phyloP scores from a whole-genome alignment of 2,113 vertebrate species.

The Hippolais icterina region DNA sequence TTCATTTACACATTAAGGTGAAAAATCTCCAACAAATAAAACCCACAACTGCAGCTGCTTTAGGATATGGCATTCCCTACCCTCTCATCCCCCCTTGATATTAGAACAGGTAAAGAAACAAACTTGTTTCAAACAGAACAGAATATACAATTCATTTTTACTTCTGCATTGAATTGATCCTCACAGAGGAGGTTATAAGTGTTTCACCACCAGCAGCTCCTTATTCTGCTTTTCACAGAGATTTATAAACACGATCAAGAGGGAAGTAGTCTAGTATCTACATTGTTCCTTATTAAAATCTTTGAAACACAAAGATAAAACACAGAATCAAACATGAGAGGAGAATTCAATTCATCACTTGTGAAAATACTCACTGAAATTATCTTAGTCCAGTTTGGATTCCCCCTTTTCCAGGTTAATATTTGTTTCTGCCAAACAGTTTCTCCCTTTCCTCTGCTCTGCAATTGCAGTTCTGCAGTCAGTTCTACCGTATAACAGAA shows the following conservation, averaged over 20 bases:
- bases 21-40: neutral
- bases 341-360: neutral
- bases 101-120: neutral
- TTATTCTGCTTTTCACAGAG: neutral
- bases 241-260: neutral
- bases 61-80: neutral
- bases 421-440: neutral
- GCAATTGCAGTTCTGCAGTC: neutral
- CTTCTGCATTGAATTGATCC: neutral
- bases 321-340: neutral
- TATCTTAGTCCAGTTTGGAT: neutral
- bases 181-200: neutral
- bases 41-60: neutral
- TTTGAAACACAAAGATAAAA: neutral
- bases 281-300: neutral
- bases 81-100: rapidly evolving
- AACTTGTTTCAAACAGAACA: neutral
- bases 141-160: neutral
- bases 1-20: neutral
- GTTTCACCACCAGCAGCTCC: neutral
- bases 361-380: neutral
- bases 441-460: neutral
- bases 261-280: neutral
- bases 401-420: neutral
- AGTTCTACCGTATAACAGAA: neutral